Conservation (phyloP, 2,113 vertebrate genomes). For the Polypterus senegalus region DNA sequence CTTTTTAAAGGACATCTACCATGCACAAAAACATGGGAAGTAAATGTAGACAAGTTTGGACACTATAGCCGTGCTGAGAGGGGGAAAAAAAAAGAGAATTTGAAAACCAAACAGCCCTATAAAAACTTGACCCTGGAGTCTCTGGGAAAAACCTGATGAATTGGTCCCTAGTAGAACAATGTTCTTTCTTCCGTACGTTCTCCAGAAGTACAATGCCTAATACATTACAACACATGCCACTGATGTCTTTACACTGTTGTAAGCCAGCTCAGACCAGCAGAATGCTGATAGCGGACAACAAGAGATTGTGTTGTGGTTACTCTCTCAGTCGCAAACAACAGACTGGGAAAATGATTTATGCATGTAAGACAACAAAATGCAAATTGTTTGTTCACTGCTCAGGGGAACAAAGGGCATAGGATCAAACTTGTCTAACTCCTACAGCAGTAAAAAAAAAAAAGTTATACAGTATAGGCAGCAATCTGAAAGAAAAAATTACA, state of each 20-base stretch:
- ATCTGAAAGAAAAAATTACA: too few species aligned
- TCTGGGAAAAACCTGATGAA: constrained; percentile 98
- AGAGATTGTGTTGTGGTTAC: constrained; percentile 40
- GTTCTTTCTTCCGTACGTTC: constrained; percentile 69
- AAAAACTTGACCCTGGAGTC: constrained; percentile 95
- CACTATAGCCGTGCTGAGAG: constrained; percentile 74
- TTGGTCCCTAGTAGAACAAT: constrained; percentile 76
- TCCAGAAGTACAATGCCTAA: constrained; percentile 72
- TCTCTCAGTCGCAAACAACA: constrained; percentile 42
- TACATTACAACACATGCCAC: constrained; percentile 86
- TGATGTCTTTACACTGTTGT: constrained; percentile 61
- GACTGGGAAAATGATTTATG: constrained; percentile 62
- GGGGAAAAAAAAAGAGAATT: constrained; percentile 65
- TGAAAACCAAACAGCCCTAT: constrained; percentile 92
- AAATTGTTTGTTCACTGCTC: constrained; percentile 19
- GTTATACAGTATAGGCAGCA: neutral
- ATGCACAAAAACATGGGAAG: constrained; percentile 91
- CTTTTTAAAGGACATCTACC: constrained; percentile 94
- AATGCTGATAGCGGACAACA: constrained; percentile 54
- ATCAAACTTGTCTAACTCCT: neutral
- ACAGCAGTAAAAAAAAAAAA: neutral
- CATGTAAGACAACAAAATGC: constrained; percentile 45
- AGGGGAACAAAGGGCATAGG: neutral
- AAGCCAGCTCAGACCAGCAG: constrained; percentile 62
- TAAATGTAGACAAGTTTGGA: constrained; percentile 95